phyloP scores from a whole-genome alignment of 1,140 invertebrate species.

The Metaphire vulgaris region DNA sequence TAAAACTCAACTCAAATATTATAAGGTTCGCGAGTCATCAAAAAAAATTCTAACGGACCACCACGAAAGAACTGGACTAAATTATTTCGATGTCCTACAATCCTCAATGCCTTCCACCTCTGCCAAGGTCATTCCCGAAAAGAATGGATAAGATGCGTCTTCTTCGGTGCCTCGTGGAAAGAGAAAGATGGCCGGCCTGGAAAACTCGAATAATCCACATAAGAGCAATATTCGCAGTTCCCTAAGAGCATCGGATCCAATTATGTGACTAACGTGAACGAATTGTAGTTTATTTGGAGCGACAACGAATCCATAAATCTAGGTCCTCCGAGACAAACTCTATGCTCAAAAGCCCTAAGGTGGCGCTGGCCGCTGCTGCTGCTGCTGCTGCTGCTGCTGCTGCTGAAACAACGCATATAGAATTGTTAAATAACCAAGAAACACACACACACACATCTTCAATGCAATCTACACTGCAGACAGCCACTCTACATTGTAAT shows the following conservation, averaged over 20 bases:
- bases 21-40: neutral
- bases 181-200: neutral
- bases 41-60: neutral
- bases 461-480: too few species aligned
- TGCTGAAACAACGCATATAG: neutral
- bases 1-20: neutral
- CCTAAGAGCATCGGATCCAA: neutral
- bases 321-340: neutral
- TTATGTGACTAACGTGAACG: neutral
- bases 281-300: neutral
- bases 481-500: too few species aligned
- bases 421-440: neutral
- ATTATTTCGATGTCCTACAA: neutral
- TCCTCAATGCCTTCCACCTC: neutral
- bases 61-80: too few species aligned
- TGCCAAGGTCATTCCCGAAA: too few species aligned
- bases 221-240: neutral
- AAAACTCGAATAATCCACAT: neutral
- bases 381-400: neutral
- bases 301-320: neutral
- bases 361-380: too few species aligned
- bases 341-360: neutral
- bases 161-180: neutral
- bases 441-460: neutral
- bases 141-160: neutral